Base-by-base conservation (phyloP, 2,797 vertebrate species). In the Darevskia mixta region DNA sequence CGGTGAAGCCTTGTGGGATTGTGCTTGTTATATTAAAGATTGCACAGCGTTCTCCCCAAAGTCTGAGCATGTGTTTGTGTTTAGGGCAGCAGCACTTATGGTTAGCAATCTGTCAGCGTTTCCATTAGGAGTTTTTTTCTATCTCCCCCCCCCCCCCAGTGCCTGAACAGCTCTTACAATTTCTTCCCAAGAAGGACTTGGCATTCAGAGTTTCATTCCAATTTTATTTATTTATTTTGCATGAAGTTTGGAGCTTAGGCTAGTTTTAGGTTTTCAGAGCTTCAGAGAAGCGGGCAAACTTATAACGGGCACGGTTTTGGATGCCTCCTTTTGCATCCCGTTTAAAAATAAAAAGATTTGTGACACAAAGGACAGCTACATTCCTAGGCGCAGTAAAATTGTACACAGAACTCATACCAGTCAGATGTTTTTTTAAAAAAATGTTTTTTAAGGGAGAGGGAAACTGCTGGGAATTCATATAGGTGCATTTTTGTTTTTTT, bases 121-220 rank as follows among this genome's bases (percentile, higher is more conserved):
- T 96, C 93, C 85, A 93, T 93, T 92, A 86, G 84, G 77, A 88
- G 61, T 82, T 72, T 92, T 73, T 1, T 75, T 90, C 71, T 1
- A 69, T 90, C 95, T 49, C 10, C 64, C 38, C 23, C 3, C 2
- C 45, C 5, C 95, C 94, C 95, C 91, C 82, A 87, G 87, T 93
- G 88, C 92, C 95, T 96, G 91, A 93, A 84, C 85, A 87, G 90
- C 91, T 88, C 87, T 92, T 95, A 90, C 83, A 92, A 92, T 94
- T 89, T 93, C 87, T 91, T 92, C 93, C 90, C 85, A 93, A 91
- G 67, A 93, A 91, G 92, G 95, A 95, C 81, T 92, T 96, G 95
- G 91, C 95, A 94, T 86, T 66, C 72, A 92, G 92, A 71, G 77
- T 91, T 75, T 93, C 92, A 91, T 90, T 95, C 83, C 90, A 95